These are phyloP conservation scores for Hypomesus transpacificus DNA, from an alignment of 2,113 vertebrate genomes.

Conservation along the genomic window DNA sequence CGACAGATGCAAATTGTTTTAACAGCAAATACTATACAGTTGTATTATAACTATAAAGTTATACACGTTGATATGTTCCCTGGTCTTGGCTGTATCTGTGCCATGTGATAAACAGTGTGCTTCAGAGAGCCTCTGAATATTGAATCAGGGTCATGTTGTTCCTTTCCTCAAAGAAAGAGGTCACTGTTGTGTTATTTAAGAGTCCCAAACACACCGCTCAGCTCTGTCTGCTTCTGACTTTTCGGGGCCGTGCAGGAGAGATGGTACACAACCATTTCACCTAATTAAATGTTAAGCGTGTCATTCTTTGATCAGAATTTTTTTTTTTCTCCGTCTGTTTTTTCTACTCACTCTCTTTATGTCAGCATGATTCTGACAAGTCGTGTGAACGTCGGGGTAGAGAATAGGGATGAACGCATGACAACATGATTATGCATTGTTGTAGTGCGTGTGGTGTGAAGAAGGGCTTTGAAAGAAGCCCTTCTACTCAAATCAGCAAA, in stretches of 20 bases:
- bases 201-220: constrained; percentile 3
- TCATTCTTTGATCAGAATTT: background rate
- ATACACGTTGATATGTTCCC: too few species aligned
- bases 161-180: constrained; percentile 69
- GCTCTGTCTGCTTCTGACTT: background rate
- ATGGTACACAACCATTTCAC: background rate
- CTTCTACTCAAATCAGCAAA: background rate
- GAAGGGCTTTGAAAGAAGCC: background rate
- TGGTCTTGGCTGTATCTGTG: too few species aligned
- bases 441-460: background rate
- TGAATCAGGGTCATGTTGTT: constrained; percentile 49
- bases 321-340: background rate
- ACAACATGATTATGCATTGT: background rate
- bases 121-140: background rate
- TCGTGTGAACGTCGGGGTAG: background rate
- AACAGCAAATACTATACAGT: too few species aligned
- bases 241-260: constrained; percentile 8
- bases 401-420: background rate
- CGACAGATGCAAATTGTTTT: too few species aligned
- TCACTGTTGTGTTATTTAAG: constrained; percentile 76
- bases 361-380: background rate
- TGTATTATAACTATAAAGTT: too few species aligned
- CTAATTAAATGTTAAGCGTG: constrained; percentile 4
- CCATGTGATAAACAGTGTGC: too few species aligned
- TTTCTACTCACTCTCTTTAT: background rate